These are phyloP conservation scores for Epistrophe eligans DNA, from an alignment of 2,888 invertebrate species.

Conservation along the genomic window DNA sequence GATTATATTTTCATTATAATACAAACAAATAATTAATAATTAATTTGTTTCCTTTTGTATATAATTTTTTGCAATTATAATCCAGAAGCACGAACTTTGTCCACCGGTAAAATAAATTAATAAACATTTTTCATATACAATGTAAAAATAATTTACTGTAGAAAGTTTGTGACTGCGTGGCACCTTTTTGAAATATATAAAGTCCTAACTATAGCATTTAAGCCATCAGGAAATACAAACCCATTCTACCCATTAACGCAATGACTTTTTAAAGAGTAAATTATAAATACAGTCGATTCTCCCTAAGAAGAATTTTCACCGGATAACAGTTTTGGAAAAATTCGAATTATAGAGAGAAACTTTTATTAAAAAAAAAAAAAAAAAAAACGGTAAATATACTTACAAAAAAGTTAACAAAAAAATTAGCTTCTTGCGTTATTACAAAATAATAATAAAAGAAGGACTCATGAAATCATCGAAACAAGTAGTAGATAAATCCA, in stretches of 20 bases:
- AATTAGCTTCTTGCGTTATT: no score
- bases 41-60: constrained; percentile 29
- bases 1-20: neutral
- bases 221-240: neutral
- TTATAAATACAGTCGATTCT: constrained; percentile 6
- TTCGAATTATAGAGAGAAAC: no score
- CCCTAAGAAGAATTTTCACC: no score
- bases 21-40: constrained; percentile 13
- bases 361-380: no score
- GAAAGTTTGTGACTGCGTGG: neutral
- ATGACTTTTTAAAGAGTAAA: constrained; percentile 29
- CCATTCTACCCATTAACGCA: constrained; percentile 2
- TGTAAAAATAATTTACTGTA: neutral
- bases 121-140: constrained; percentile 17
- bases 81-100: constrained; percentile 16
- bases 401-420: no score
- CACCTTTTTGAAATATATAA: neutral
- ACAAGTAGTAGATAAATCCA: no score
- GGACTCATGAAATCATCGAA: no score
- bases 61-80: constrained; percentile 22
- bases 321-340: no score
- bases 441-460: no score
- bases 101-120: constrained; percentile 1
- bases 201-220: neutral
- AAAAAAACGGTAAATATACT: no score